Percentiles rank a stretch among this genome's conserved stretches.
Conservation (phyloP, 2,797 vertebrate genomes). For the Telmatherina bonti region DNA sequence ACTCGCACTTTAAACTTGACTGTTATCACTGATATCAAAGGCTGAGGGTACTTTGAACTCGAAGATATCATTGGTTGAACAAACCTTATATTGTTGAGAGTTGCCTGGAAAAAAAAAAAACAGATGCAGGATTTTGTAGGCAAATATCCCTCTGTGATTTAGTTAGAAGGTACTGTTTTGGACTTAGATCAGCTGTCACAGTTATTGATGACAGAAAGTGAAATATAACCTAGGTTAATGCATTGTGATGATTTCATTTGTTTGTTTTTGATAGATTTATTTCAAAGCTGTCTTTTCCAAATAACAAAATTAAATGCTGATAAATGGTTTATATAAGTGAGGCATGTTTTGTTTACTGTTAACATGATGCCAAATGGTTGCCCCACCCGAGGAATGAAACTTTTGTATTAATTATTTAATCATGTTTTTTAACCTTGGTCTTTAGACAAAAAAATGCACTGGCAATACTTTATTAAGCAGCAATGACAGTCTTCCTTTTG, state of each 20-base stretch:
- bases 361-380: no score
- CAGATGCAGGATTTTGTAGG: constrained; percentile 33
- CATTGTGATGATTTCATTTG: not conserved
- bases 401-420: no score
- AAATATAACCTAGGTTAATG: not conserved
- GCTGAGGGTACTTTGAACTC: constrained; percentile 18
- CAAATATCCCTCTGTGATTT: constrained; percentile 26
- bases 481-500: no score
- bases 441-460: no score
- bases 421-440: no score
- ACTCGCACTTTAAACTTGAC: not conserved
- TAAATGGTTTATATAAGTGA: no score
- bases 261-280: not conserved
- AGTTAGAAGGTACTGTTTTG: constrained; percentile 33
- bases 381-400: no score
- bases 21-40: constrained; percentile 6
- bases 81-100: not conserved
- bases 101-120: not conserved
- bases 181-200: constrained; percentile 45
- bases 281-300: not conserved
- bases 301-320: no score
- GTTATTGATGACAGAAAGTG: not conserved
- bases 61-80: not conserved
- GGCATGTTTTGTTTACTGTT: no score
- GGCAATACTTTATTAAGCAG: no score